Conservation (phyloP, 1,140 invertebrate genomes). For the Myzus persicae region DNA sequence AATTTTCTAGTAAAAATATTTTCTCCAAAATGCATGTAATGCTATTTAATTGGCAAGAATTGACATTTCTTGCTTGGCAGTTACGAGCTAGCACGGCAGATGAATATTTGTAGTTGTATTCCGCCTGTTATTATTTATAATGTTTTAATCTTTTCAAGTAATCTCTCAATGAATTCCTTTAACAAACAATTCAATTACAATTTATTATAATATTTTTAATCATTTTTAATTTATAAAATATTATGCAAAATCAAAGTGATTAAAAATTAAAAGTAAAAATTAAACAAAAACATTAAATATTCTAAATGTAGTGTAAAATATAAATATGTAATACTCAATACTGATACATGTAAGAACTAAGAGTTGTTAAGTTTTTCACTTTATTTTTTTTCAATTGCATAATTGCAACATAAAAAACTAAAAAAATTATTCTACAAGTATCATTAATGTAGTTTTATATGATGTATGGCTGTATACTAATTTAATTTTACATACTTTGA, state of each 20-base stretch:
- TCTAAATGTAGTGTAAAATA: not conserved
- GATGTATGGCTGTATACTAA: not conserved
- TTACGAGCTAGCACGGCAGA: not conserved
- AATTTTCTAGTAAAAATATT: conserved; percentile 13
- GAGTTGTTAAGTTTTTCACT: not conserved
- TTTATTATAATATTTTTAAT: no score
- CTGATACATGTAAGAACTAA: not conserved
- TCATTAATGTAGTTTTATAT: no score
- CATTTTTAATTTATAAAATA: not conserved
- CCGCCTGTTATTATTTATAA: not conserved
- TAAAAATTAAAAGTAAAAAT: not conserved
- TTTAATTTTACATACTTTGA: conserved; percentile 42
- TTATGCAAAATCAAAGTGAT: not conserved
- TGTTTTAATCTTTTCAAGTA: conserved; percentile 52
- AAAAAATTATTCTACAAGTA: not conserved
- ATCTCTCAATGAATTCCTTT: conserved; percentile 46
- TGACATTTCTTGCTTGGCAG: conserved; percentile 47
- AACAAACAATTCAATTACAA: conserved; percentile 19
- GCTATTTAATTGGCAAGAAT: conserved; percentile 35
- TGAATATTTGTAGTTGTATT: conserved; percentile 10
- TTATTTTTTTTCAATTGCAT: not conserved
- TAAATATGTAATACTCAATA: not conserved
- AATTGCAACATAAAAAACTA: not conserved
- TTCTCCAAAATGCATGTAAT: conserved; percentile 4
- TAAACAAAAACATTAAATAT: not conserved